Evolutionary conservation across 2,888 invertebrate species (phyloP).

Genomic region (Sinodicranocentrus sp.): DNA sequence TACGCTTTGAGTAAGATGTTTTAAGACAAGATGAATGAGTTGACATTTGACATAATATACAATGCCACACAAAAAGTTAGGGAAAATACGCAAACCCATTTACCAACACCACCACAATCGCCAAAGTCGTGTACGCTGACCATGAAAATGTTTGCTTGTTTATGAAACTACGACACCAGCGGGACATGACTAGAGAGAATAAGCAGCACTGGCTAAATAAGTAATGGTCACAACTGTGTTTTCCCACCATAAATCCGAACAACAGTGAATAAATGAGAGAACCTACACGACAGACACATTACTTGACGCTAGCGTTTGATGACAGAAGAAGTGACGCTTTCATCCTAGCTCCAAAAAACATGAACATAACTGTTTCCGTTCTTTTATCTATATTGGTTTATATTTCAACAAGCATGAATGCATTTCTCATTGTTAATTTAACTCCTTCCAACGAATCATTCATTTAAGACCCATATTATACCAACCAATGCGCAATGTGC

Average conservation of each 20-base stretch:
- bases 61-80: background rate
- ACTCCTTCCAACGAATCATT: too few species aligned
- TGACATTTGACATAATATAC: background rate
- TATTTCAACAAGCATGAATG: background rate
- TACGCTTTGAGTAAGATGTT: background rate
- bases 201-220: background rate
- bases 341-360: background rate
- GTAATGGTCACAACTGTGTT: background rate
- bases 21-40: background rate
- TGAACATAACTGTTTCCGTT: too few species aligned
- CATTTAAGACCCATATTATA: too few species aligned
- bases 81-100: background rate
- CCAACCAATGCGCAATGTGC: too few species aligned
- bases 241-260: slow-evolving; percentile 14
- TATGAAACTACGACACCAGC: background rate
- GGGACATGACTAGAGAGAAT: background rate
- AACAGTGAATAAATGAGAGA: background rate
- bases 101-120: background rate
- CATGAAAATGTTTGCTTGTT: slow-evolving; percentile 12
- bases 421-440: too few species aligned
- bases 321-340: background rate
- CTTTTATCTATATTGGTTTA: too few species aligned
- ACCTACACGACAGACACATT: background rate
- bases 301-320: background rate
- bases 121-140: background rate